Evolutionary conservation across 2,797 vertebrate genomes (phyloP), one percentile per base, ranked within the genome.

Genomic region (Coracias cyanogaster): DNA sequence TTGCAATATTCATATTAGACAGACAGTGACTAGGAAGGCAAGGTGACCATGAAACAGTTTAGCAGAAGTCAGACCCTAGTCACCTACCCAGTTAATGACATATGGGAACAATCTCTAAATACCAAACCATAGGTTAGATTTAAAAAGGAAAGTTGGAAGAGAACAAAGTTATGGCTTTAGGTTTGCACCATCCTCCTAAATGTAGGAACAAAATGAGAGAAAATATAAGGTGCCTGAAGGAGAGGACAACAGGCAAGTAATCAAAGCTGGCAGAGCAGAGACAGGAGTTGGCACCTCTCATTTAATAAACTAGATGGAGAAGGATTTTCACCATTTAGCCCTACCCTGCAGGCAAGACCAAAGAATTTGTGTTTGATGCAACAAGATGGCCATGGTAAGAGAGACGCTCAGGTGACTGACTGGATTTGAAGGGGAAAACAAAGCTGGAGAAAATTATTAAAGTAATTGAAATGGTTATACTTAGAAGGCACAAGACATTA

Each of bases 261-360:
- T 93, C 90, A 90, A 86, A 94, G 73, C 41, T 95, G 90, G 89
- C 84, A 85, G 67, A 92, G 81, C 67, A 89, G 45, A 60, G 74
- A 86, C 55, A 71, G 52, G 35, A 96, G 74, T 5, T 94, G 89
- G 94, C 90, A 97, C 33, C 72, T 70, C 86, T 87, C 81, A 74
- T 91, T 96, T 91, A 92, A 93, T 91, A 91, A 94, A 92, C 20
- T 86, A 62, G 55, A 94, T 80, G 60, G 94, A 94, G 81, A 94
- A 82, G 76, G 71, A 95, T 91, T 92, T 84, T 87, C 48, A 94
- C 74, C 82, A 92, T 87, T 96, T 95, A 96, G 82, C 52, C 69
- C 22, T 61, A 85, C 60, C 86, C 93, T 61, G 61, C 64, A 94
- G 93, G 92, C 78, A 96, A 80, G 43, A 77, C 60, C 77, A 93